Conservation (phyloP, 2,797 vertebrate genomes). For the Aphelocoma californica region DNA sequence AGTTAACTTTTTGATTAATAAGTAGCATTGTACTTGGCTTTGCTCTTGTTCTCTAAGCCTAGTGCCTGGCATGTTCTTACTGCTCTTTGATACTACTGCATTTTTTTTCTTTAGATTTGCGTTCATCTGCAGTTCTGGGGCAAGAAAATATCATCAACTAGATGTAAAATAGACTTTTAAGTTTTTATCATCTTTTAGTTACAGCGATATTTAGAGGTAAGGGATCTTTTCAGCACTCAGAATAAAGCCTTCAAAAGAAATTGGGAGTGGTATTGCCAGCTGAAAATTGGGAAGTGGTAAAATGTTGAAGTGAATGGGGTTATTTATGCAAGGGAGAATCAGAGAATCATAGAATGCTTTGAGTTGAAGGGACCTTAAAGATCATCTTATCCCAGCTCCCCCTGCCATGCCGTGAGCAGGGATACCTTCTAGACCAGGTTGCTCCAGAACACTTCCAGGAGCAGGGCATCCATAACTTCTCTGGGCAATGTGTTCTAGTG, state of each 20-base stretch:
- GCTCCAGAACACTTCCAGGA: neutral
- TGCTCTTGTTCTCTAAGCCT: neutral
- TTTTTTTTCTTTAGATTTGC: neutral
- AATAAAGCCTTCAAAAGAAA: neutral
- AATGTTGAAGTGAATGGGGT: neutral
- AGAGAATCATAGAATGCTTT: neutral
- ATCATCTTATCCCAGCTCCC: neutral
- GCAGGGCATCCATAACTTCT: neutral
- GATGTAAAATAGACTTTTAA: neutral
- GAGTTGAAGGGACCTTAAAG: neutral
- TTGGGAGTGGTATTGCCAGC: neutral
- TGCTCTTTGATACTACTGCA: neutral
- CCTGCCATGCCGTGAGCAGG: neutral
- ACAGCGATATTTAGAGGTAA: neutral
- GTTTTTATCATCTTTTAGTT: neutral
- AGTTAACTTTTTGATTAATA: neutral
- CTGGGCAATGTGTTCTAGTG: neutral
- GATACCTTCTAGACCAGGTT: neutral
- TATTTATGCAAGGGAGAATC: neutral
- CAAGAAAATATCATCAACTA: neutral
- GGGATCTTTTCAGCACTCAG: neutral
- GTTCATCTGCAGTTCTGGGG: neutral
- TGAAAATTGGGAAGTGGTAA: neutral
- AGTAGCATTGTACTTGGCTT: neutral
- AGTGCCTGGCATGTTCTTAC: neutral